These are phyloP conservation scores for Pseudomyrmex dendroicus DNA, from an alignment of 1,140 invertebrate species.

Conservation along the genomic window DNA sequence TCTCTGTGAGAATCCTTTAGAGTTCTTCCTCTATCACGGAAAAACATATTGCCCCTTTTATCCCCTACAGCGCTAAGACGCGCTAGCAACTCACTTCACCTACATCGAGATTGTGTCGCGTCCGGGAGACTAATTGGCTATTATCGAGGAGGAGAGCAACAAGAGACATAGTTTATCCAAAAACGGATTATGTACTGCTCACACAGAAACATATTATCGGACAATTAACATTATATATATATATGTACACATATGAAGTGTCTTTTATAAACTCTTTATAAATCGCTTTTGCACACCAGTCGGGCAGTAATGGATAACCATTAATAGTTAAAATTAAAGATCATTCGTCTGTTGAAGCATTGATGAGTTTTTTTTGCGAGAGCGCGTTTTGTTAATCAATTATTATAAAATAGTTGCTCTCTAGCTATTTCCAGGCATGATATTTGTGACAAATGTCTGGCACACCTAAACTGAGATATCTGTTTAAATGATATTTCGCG, in stretches of 20 bases:
- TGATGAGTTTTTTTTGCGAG: no score
- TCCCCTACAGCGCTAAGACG: conserved; percentile 25
- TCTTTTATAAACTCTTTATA: not conserved
- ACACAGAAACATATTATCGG: no score
- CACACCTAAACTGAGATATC: conserved; percentile 24
- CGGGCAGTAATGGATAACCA: no score
- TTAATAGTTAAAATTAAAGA: not conserved
- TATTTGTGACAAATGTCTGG: not conserved
- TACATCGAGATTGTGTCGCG: conserved; percentile 29
- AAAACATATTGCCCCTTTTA: conserved; percentile 51
- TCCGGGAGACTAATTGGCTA: not conserved
- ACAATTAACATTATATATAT: not conserved
- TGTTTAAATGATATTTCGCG: not conserved
- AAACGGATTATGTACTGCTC: no score
- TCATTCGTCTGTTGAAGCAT: no score
- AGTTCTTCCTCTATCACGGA: not conserved
- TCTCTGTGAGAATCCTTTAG: not conserved
- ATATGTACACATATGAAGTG: not conserved
- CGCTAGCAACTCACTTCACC: conserved; percentile 61
- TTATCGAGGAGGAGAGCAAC: not conserved
- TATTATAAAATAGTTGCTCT: conserved; percentile 3
- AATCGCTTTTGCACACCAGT: no score
- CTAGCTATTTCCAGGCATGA: not conserved
- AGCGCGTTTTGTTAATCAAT: not conserved
- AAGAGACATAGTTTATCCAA: not conserved